Evolutionary conservation across 2,888 invertebrate genomes (phyloP).

Genomic region (Lutraria lutraria): DNA sequence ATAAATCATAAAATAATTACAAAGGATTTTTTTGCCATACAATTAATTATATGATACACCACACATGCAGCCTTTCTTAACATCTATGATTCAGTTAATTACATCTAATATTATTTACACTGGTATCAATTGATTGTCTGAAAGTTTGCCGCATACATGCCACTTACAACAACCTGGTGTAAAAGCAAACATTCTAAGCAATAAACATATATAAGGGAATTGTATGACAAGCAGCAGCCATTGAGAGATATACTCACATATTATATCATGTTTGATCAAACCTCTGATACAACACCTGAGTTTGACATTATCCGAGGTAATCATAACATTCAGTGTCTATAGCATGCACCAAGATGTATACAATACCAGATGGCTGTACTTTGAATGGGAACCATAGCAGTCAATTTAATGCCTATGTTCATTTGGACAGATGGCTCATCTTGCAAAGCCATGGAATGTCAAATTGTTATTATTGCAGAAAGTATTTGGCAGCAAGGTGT

Average conservation of each 20-base stretch:
- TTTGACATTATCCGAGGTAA: background rate
- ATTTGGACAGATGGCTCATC: conserved; percentile 8
- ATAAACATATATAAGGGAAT: background rate
- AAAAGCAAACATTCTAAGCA: background rate
- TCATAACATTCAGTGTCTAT: background rate
- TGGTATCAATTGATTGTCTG: background rate
- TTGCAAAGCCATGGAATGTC: background rate
- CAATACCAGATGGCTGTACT: background rate
- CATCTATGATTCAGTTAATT: background rate
- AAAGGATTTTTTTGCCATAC: background rate
- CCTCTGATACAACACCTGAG: background rate
- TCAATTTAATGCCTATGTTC: conserved; percentile 9
- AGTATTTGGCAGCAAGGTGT: conserved; percentile 1
- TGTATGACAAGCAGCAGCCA: background rate
- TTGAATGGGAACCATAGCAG: background rate
- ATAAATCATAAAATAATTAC: background rate
- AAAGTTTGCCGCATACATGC: background rate
- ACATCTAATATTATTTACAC: background rate
- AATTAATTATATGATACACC: background rate
- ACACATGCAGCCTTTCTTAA: background rate
- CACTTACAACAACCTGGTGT: background rate
- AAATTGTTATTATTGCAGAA: background rate
- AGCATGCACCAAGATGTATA: background rate
- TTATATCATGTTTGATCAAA: conserved; percentile 17
- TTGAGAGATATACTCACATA: background rate